These are phyloP conservation scores for Coendou prehensilis DNA, from an alignment of 2,797 vertebrate species.

Conservation along the genomic window DNA sequence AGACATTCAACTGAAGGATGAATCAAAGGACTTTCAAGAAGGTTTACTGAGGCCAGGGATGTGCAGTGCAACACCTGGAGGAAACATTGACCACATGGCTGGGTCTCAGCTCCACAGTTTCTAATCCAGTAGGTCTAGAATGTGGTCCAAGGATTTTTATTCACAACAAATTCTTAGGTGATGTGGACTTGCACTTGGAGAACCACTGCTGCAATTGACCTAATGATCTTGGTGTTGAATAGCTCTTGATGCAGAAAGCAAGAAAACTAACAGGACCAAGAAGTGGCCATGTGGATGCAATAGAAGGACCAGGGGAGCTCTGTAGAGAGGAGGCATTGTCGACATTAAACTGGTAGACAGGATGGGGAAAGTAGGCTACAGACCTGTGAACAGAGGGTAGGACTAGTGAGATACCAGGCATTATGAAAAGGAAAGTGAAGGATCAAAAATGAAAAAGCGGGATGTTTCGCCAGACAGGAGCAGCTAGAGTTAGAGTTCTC, in stretches of 20 bases:
- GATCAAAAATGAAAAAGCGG: constrained; percentile 6
- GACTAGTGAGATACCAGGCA: background rate
- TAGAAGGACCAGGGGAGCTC: background rate
- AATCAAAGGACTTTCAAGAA: constrained; percentile 22
- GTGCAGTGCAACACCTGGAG: background rate
- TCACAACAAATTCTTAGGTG: background rate
- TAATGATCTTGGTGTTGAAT: background rate
- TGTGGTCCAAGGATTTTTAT: background rate
- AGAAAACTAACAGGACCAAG: background rate
- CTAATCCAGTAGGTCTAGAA: background rate
- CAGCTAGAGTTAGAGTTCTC: background rate
- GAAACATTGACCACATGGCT: background rate
- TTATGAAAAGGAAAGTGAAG: background rate
- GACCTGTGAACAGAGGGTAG: background rate
- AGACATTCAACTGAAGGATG: background rate
- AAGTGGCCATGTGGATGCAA: background rate
- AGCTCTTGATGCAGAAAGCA: background rate
- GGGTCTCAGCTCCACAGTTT: background rate
- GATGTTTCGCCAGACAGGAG: background rate
- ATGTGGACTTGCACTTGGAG: background rate
- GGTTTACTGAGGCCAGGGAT: background rate
- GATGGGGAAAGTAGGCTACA: background rate
- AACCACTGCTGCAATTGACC: background rate
- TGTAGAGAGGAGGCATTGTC: background rate
- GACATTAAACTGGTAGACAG: background rate